These are phyloP conservation scores for Troides helena DNA, from an alignment of 2,888 invertebrate species.

Conservation along the genomic window DNA sequence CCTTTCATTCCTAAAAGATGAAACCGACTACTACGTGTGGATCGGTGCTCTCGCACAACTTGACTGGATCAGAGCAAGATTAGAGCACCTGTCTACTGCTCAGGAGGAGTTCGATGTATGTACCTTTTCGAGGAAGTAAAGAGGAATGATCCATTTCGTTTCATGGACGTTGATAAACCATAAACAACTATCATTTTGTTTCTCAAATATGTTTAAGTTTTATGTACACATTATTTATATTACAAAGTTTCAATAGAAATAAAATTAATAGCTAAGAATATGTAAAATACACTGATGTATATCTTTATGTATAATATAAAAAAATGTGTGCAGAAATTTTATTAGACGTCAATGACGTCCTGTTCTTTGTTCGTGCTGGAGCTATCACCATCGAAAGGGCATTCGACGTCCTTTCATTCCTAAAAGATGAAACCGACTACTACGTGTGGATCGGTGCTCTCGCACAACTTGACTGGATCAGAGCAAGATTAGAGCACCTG, in stretches of 20 bases:
- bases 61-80: conserved; percentile 68
- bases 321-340: conserved; percentile 23
- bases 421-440: conserved; percentile 84
- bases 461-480: conserved; percentile 75
- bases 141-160: too few species aligned
- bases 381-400: conserved; percentile 76
- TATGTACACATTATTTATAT: too few species aligned
- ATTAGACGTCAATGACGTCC: conserved; percentile 85
- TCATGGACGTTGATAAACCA: too few species aligned
- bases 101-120: conserved; percentile 57
- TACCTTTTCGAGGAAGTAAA: conserved; percentile 17
- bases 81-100: conserved; percentile 59
- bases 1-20: conserved; percentile 83
- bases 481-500: conserved; percentile 59
- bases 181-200: too few species aligned
- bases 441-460: conserved; percentile 88
- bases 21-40: conserved; percentile 90
- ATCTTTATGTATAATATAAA: background rate
- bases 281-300: too few species aligned
- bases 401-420: conserved; percentile 83
- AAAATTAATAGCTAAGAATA: too few species aligned
- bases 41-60: conserved; percentile 80
- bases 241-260: too few species aligned
- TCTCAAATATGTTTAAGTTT: too few species aligned
- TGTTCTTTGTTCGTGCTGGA: conserved; percentile 83